These are phyloP conservation scores for Callionymus lyra DNA, from an alignment of 2,113 vertebrate genomes.

Conservation along the genomic window DNA sequence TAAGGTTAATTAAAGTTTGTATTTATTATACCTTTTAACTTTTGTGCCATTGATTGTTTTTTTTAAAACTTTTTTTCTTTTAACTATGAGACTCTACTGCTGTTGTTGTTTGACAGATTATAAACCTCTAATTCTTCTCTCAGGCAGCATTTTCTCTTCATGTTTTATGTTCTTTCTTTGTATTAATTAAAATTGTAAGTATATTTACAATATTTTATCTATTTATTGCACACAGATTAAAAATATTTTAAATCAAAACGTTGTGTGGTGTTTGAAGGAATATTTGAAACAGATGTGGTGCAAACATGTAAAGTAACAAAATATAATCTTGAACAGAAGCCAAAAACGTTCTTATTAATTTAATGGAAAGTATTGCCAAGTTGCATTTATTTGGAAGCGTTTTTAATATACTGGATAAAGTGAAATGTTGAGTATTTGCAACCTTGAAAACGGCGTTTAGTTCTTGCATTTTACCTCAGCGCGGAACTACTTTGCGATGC, in stretches of 20 bases:
- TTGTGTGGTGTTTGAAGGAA: too few relatives aligned
- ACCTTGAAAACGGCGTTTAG: too few relatives aligned
- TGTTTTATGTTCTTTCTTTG: constrained; percentile 9
- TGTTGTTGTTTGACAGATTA: neutral
- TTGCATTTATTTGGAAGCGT: neutral
- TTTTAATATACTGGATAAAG: too few relatives aligned
- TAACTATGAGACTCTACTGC: neutral
- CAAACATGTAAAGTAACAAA: too few relatives aligned
- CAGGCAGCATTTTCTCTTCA: constrained; percentile 7
- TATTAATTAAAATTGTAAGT: constrained; percentile 37
- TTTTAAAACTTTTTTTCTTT: neutral
- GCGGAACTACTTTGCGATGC: neutral
- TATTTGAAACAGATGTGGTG: too few relatives aligned
- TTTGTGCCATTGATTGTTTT: constrained; percentile 13
- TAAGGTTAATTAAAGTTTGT: neutral
- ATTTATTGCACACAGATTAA: constrained; percentile 44
- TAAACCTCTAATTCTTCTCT: neutral
- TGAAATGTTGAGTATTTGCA: too few relatives aligned
- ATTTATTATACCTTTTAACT: constrained; percentile 2
- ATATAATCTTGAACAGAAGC: too few relatives aligned
- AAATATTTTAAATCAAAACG: constrained; percentile 37
- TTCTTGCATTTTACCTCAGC: too few relatives aligned
- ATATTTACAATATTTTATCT: constrained; percentile 46
- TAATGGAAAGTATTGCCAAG: too few relatives aligned
- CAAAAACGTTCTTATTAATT: too few relatives aligned